Conservation (phyloP, 2,888 invertebrate genomes). For the Amblyjoppa proteus region DNA sequence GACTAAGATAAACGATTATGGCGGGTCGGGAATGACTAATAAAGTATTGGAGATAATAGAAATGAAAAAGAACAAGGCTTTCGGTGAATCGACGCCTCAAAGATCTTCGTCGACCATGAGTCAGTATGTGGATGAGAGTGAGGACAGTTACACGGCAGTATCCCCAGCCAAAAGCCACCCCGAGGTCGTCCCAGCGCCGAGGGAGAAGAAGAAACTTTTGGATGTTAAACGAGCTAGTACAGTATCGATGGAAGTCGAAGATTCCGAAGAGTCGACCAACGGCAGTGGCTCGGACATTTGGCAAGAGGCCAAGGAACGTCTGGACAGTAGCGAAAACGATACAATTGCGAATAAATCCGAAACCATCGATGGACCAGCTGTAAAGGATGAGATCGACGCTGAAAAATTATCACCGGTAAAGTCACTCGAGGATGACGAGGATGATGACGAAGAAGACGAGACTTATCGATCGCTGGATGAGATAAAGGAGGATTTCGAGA, state of each 20-base stretch:
- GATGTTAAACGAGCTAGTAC: constrained; percentile 41
- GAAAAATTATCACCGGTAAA: not conserved
- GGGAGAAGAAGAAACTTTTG: constrained; percentile 47
- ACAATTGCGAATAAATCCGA: not conserved
- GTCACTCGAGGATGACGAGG: not conserved
- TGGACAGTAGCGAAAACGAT: constrained; percentile 50
- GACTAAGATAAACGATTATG: not conserved
- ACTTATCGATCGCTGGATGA: constrained; percentile 73
- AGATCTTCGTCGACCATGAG: constrained; percentile 27
- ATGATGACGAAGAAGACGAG: constrained; percentile 68
- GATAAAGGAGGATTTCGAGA: constrained; percentile 68
- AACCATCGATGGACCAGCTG: not conserved
- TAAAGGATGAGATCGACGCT: not conserved
- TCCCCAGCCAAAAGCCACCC: not conserved
- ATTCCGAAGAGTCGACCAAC: constrained; percentile 46
- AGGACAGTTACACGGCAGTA: not conserved
- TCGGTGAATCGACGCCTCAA: constrained; percentile 63
- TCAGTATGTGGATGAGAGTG: not conserved
- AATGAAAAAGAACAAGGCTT: constrained; percentile 77
- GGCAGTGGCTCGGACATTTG: constrained; percentile 61
- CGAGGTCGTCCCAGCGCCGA: constrained; percentile 42
- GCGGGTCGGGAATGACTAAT: constrained; percentile 69
- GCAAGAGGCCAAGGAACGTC: constrained; percentile 67
- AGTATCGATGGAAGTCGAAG: constrained; percentile 51
- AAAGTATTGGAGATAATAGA: constrained; percentile 81